phyloP scores from a whole-genome alignment of 2,888 invertebrate species.

The Ptychoptera contaminata region DNA sequence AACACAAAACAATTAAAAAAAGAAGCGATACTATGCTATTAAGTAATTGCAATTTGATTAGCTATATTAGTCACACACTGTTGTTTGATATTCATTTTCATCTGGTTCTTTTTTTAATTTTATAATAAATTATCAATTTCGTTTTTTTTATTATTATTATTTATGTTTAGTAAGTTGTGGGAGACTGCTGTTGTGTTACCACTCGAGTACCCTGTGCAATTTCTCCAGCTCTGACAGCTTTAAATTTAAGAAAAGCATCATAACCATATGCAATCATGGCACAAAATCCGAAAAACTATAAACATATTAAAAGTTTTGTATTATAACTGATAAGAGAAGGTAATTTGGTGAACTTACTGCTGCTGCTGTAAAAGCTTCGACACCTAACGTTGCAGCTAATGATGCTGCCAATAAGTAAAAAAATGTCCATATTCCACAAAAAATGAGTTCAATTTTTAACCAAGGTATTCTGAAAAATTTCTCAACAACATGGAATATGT shows the following conservation, averaged over 20 bases:
- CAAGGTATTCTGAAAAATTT: conserved; percentile 74
- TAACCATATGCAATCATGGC: conserved; percentile 63
- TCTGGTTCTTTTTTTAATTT: no score
- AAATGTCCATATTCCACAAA: conserved; percentile 55
- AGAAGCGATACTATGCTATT: no score
- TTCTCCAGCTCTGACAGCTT: conserved; percentile 46
- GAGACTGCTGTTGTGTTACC: conserved; percentile 12
- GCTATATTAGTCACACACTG: no score
- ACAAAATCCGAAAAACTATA: conserved; percentile 71
- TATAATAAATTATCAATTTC: no score
- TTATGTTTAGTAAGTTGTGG: background rate
- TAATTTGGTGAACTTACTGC: conserved; percentile 41
- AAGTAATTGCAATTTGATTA: no score
- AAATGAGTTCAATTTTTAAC: conserved; percentile 66
- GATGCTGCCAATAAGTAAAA: conserved; percentile 62
- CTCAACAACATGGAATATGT: conserved; percentile 75
- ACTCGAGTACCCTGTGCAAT: conserved; percentile 46
- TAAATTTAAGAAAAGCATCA: conserved; percentile 67
- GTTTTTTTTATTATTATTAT: no score
- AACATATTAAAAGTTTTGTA: background rate
- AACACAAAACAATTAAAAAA: no score
- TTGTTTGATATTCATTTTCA: no score
- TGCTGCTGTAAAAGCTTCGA: conserved; percentile 48
- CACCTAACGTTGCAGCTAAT: conserved; percentile 43
- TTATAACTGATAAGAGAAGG: background rate